A percentile compares a stretch with the other conserved stretches of the same genome.
Conservation (phyloP, 2,888 invertebrate species). For the Hypsopygia costalis region DNA sequence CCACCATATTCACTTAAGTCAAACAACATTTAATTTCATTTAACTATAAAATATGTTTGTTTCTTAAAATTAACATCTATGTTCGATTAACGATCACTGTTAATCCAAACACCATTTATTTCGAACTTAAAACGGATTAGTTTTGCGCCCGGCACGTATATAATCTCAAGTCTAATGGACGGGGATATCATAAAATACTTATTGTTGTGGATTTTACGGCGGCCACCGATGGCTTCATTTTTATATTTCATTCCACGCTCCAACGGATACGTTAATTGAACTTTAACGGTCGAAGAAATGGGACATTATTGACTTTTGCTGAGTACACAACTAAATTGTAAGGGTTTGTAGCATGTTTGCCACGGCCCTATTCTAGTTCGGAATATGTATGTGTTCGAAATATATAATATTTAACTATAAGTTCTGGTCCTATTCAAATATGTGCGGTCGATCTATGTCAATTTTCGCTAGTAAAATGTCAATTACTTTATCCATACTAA, state of each 20-base stretch:
- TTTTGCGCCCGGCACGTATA: conserved; percentile 20
- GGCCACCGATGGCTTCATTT: conserved; percentile 48
- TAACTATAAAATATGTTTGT: no score
- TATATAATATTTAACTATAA: no score
- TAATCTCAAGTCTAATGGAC: conserved; percentile 37
- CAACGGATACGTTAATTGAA: conserved; percentile 64
- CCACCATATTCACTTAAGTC: no score
- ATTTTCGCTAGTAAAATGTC: no score
- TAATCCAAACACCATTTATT: conserved; percentile 21
- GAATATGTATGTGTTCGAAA: no score
- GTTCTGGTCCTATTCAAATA: no score
- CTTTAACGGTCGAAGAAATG: conserved; percentile 59
- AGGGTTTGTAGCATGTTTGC: conserved; percentile 24
- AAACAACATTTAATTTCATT: no score
- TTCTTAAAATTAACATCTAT: no score
- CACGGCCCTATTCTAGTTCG: no score
- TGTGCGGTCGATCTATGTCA: no score
- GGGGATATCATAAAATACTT: conserved; percentile 49
- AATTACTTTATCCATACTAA: no score
- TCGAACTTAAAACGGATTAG: conserved; percentile 31
- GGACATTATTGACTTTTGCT: conserved; percentile 52
- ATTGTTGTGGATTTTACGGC: conserved; percentile 56
- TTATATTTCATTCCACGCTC: conserved; percentile 68
- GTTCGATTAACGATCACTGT: conserved; percentile 4
- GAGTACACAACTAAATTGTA: conserved; percentile 36